Percentiles rank a stretch among this genome's conserved stretches.
These are phyloP conservation scores for Zaprionus lachaisei DNA, from an alignment of 1,140 invertebrate genomes.

Conservation along the genomic window DNA sequence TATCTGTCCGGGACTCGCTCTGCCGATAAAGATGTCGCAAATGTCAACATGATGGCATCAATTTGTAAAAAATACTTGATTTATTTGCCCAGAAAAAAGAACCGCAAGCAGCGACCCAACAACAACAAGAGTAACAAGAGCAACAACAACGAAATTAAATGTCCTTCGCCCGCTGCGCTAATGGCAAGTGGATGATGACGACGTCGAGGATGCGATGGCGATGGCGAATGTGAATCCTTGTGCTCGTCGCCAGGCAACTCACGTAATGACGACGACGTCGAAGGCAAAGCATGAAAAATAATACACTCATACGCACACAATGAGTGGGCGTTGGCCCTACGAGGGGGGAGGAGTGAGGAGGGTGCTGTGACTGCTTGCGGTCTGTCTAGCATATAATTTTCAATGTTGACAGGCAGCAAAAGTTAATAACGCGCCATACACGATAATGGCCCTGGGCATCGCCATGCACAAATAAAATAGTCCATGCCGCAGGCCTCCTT, in stretches of 20 bases:
- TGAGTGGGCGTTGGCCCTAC: constrained; percentile 10
- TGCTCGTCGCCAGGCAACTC: constrained; percentile 68
- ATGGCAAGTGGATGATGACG: constrained; percentile 45
- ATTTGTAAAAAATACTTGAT: constrained; percentile 83
- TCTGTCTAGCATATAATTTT: constrained; percentile 71
- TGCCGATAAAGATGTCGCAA: constrained; percentile 81
- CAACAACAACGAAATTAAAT: constrained; percentile 66
- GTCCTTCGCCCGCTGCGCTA: constrained; percentile 70
- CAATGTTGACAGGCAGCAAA: constrained; percentile 78
- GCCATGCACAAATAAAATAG: constrained; percentile 48
- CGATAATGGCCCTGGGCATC: constrained; percentile 66
- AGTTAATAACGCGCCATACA: constrained; percentile 79
- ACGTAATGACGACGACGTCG: constrained; percentile 67
- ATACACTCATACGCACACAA: constrained; percentile 45
- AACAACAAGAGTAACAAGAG: constrained; percentile 19
- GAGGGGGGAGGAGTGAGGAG: not conserved
- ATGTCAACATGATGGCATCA: constrained; percentile 83
- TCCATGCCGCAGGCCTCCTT: not conserved
- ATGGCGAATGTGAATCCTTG: constrained; percentile 19
- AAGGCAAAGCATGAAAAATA: constrained; percentile 71
- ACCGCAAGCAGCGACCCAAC: constrained; percentile 26
- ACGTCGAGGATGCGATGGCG: constrained; percentile 3
- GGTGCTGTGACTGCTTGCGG: constrained; percentile 28
- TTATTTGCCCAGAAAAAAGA: constrained; percentile 61
- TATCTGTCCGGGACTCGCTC: constrained; percentile 12